Conservation (phyloP, 2,797 vertebrate genomes). For the Psittacula echo region DNA sequence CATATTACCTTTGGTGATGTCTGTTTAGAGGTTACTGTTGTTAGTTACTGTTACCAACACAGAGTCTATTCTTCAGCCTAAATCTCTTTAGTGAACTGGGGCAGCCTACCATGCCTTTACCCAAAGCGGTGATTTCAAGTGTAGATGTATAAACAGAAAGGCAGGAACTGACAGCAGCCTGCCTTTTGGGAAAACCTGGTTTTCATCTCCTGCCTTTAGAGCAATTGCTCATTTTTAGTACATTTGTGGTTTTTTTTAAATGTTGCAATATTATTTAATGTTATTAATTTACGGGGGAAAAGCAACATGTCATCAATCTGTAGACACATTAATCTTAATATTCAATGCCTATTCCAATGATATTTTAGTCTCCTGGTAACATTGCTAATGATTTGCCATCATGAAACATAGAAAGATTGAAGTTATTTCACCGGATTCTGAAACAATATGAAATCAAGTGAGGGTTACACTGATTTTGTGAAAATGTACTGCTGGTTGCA, state of each 20-base stretch:
- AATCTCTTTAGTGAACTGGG: neutral
- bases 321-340: neutral
- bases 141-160: neutral
- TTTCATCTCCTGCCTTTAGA: neutral
- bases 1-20: neutral
- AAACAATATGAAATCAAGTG: conserved; percentile 10
- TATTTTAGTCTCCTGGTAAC: conserved; percentile 3
- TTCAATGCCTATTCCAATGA: neutral
- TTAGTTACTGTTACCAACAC: neutral
- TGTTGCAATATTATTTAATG: neutral
- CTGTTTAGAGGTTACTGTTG: neutral
- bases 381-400: conserved; percentile 9
- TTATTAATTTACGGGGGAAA: neutral
- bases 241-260: neutral
- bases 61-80: neutral
- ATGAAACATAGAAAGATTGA: neutral
- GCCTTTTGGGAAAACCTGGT: neutral
- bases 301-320: neutral
- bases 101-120: neutral
- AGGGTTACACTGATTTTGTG: neutral
- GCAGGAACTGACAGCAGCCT: neutral
- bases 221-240: neutral
- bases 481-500: conserved; percentile 6
- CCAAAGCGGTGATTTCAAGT: neutral
- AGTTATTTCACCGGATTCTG: neutral